Evolutionary conservation across 2,113 vertebrate genomes (phyloP).

Genomic region (Erpornis zantholeuca): DNA sequence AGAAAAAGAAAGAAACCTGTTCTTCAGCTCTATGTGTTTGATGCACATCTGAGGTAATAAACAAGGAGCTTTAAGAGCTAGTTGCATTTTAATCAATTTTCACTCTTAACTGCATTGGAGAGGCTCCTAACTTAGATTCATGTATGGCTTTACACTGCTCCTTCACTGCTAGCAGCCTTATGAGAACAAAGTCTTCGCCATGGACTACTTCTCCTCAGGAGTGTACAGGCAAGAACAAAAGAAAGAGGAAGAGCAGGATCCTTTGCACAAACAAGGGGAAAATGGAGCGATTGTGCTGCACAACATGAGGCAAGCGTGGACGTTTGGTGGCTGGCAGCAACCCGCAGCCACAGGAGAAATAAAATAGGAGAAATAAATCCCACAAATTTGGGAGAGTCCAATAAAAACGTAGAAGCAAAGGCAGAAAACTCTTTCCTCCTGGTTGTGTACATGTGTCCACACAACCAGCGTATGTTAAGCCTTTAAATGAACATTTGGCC

Average conservation of each 20-base stretch:
- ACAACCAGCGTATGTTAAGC: constrained; percentile 42
- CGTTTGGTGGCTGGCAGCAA: neutral
- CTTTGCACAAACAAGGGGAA: neutral
- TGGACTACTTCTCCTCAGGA: neutral
- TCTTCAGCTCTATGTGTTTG: constrained; percentile 1
- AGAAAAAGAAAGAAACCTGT: neutral
- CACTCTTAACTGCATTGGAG: neutral
- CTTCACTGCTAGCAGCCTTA: neutral
- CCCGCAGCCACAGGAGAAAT: neutral
- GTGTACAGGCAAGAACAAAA: neutral
- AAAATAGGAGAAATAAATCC: neutral
- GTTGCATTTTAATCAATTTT: constrained; percentile 52
- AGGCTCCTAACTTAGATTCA: constrained; percentile 16
- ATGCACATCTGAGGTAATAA: constrained; percentile 34
- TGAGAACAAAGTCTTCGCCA: neutral
- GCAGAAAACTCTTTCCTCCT: constrained; percentile 14
- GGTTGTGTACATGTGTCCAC: constrained; percentile 19
- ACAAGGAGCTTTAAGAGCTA: constrained; percentile 14
- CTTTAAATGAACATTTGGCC: constrained; percentile 62
- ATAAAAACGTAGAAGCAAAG: neutral
- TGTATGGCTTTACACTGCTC: neutral
- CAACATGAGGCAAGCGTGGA: neutral
- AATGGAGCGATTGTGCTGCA: neutral
- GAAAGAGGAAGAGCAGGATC: neutral
- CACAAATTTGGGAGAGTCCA: neutral